Percentiles rank a stretch among this genome's conserved stretches.
Conservation (phyloP, 2,888 invertebrate genomes). For the Dysmachus trigonus region DNA sequence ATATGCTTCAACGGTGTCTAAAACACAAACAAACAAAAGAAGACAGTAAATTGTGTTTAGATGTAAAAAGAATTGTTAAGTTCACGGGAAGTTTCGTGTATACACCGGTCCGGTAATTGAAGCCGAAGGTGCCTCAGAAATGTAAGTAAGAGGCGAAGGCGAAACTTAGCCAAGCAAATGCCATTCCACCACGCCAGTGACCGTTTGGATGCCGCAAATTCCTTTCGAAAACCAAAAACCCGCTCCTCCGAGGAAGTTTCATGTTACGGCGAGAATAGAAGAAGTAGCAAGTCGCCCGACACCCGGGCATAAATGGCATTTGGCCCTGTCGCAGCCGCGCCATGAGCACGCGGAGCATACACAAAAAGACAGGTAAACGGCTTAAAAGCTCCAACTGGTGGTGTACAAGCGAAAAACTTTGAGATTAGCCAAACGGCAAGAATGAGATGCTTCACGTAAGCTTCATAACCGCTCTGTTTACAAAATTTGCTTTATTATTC, state of each 20-base stretch:
- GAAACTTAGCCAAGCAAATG: not conserved
- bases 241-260: not conserved
- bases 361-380: not conserved
- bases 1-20: not conserved
- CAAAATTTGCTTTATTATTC: not conserved
- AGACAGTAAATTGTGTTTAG: not conserved
- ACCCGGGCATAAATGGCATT: not conserved
- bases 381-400: not conserved
- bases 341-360: not conserved
- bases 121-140: not conserved
- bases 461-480: constrained; percentile 1
- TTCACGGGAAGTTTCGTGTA: not conserved
- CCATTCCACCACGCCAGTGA: not conserved
- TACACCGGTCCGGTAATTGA: not conserved
- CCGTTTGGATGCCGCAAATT: not conserved
- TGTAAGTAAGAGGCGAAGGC: not conserved
- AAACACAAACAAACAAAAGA: not conserved
- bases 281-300: not conserved
- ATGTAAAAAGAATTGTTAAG: not conserved
- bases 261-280: not conserved
- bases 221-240: not conserved
- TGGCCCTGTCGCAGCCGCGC: too few relatives aligned
- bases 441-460: not conserved
- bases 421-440: not conserved
- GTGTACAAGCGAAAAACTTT: not conserved